Conservation (phyloP, 2,113 vertebrate species). For the Labrus mixtus region DNA sequence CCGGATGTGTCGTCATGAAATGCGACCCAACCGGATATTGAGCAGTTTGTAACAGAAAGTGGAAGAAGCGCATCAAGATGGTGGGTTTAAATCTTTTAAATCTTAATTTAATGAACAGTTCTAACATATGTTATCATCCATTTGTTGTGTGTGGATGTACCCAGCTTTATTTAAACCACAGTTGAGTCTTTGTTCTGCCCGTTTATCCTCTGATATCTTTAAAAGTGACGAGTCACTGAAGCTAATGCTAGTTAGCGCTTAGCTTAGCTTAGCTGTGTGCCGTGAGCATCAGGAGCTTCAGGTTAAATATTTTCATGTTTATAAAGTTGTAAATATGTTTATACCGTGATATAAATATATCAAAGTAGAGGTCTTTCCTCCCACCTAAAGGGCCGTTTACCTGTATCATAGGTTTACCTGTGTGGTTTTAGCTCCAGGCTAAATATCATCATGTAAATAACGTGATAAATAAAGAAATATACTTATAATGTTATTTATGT, state of each 20-base stretch:
- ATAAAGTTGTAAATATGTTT: no score
- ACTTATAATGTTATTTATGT: background rate
- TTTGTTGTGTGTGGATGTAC: background rate
- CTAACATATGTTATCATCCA: fast-evolving
- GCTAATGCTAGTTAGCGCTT: slow-evolving; percentile 70
- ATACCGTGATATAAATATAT: no score
- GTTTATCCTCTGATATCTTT: background rate
- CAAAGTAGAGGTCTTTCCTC: no score
- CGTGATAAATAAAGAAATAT: no score
- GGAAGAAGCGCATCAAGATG: slow-evolving; percentile 53
- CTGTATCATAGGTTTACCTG: no score
- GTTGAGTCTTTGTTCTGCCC: fast-evolving
- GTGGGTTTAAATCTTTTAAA: slow-evolving; percentile 20
- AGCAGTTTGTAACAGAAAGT: slow-evolving; percentile 50
- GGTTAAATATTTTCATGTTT: no score
- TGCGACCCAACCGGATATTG: slow-evolving; percentile 49
- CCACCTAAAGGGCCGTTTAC: no score
- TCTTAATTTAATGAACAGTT: background rate
- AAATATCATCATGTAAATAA: no score
- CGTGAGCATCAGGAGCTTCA: no score
- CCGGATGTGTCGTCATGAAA: slow-evolving; percentile 52
- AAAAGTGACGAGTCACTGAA: slow-evolving; percentile 77
- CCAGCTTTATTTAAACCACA: fast-evolving
- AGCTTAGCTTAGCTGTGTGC: background rate
- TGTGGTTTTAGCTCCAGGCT: no score